phyloP scores from a whole-genome alignment of 1,140 invertebrate genomes.

The Eufriesea mexicana region DNA sequence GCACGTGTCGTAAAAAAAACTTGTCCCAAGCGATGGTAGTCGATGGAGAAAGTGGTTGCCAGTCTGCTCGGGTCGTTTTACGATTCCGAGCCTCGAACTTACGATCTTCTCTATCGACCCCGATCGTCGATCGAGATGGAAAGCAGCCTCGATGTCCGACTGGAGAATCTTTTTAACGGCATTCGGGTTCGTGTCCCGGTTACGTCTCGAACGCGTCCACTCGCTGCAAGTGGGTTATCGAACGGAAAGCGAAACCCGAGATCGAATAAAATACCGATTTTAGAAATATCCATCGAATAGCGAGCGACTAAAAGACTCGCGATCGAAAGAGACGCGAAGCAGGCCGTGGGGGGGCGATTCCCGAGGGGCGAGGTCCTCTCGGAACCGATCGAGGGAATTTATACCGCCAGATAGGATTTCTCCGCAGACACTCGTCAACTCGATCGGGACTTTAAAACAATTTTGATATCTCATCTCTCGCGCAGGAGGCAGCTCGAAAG shows the following conservation, averaged over 20 bases:
- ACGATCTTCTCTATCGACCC: no score
- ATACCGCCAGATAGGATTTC: constrained; percentile 51
- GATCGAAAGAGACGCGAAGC: background rate
- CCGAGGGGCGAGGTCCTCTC: background rate
- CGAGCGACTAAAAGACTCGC: constrained; percentile 5
- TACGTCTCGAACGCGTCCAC: no score
- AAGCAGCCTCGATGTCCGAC: no score
- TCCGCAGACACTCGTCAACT: constrained; percentile 64
- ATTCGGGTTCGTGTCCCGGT: no score
- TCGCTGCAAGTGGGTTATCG: background rate
- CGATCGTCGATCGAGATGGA: no score
- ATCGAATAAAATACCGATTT: constrained; percentile 33
- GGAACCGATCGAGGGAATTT: constrained; percentile 31
- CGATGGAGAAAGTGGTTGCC: no score
- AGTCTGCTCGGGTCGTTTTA: no score
- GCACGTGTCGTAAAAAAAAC: background rate
- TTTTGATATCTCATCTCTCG: constrained; percentile 68
- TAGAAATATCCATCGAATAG: constrained; percentile 17
- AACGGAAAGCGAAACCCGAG: background rate
- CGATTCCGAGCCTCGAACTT: no score
- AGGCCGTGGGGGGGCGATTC: background rate
- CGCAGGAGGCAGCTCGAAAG: constrained; percentile 15
- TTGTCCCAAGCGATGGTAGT: background rate
- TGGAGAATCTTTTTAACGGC: no score
- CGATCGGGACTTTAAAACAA: constrained; percentile 69